Conservation (phyloP, 92 coral and sea anemone species). For the Parazoanthus atlanticus region DNA sequence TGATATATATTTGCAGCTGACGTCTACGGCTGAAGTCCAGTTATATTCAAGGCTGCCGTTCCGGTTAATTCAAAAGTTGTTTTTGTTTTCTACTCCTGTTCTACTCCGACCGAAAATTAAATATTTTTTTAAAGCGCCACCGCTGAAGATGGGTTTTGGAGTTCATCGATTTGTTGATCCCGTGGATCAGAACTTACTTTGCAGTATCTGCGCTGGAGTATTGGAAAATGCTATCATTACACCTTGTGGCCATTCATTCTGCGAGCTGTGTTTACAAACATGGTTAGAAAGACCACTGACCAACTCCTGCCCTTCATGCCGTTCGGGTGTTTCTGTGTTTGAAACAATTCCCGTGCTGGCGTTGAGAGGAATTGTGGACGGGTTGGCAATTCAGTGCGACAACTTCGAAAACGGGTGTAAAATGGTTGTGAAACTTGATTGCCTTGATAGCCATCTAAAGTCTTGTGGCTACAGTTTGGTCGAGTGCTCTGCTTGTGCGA, state of each 20-base stretch:
- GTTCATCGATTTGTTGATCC: conserved; percentile 80
- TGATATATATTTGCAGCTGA: conserved; percentile 64
- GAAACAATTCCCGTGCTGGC: conserved; percentile 92
- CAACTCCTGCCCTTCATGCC: conserved; percentile 89
- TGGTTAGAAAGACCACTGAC: conserved; percentile 92
- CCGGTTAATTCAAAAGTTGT: not conserved
- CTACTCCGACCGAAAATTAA: not conserved
- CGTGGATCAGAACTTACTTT: conserved; percentile 91
- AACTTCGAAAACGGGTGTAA: conserved; percentile 91
- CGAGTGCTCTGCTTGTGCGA: conserved; percentile 88
- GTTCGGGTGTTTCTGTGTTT: conserved; percentile 62
- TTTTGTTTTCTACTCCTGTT: not conserved
- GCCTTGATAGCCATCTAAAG: conserved; percentile 69
- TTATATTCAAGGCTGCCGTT: not conserved
- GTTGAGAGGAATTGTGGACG: conserved; percentile 90
- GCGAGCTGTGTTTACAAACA: conserved; percentile 86
- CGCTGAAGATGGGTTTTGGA: conserved; percentile 85
- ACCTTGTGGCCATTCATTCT: conserved; percentile 96
- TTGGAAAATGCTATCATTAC: conserved; percentile 89
- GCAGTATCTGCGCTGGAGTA: conserved; percentile 97
- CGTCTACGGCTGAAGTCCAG: conserved; percentile 10
- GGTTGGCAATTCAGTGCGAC: conserved; percentile 84
- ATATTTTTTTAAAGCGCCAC: not conserved
- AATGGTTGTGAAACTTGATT: conserved; percentile 86
- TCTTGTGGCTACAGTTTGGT: conserved; percentile 80